Conservation (phyloP, 2,797 vertebrate species). For the Hipposideros larvatus region DNA sequence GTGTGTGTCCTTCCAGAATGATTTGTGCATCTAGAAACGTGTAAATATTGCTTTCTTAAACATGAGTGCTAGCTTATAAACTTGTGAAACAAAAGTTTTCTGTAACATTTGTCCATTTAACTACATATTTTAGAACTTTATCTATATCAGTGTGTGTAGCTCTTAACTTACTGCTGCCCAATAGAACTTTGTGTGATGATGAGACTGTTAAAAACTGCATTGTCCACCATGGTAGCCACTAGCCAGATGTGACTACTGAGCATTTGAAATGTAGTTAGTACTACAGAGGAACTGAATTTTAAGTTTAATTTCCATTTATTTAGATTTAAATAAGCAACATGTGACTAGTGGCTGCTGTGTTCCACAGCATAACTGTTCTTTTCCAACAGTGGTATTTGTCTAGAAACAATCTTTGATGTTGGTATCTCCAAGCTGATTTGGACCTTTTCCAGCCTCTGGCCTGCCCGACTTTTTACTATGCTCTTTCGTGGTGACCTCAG, state of each 20-base stretch:
- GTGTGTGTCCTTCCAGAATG: not conserved
- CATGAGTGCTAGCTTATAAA: not conserved
- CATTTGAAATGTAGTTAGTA: not conserved
- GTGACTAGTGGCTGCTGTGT: not conserved
- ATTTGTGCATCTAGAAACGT: not conserved
- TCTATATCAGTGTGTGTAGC: not conserved
- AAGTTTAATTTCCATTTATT: not conserved
- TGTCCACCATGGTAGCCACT: not conserved
- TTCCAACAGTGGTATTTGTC: not conserved
- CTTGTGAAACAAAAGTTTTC: not conserved
- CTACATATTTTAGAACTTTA: not conserved
- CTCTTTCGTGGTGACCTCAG: not conserved
- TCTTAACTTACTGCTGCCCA: not conserved
- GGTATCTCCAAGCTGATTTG: not conserved
- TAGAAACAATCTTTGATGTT: not conserved
- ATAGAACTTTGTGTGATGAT: not conserved
- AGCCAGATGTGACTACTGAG: not conserved
- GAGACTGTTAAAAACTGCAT: not conserved
- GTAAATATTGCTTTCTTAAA: not conserved
- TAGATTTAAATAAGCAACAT: not conserved
- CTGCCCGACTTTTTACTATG: not conserved
- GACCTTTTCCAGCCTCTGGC: not conserved
- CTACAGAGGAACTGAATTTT: not conserved
- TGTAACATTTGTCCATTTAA: slow-evolving; percentile 24
- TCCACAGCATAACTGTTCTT: not conserved